phyloP scores from a whole-genome alignment of 2,113 vertebrate genomes.

The Aplodontia rufa region DNA sequence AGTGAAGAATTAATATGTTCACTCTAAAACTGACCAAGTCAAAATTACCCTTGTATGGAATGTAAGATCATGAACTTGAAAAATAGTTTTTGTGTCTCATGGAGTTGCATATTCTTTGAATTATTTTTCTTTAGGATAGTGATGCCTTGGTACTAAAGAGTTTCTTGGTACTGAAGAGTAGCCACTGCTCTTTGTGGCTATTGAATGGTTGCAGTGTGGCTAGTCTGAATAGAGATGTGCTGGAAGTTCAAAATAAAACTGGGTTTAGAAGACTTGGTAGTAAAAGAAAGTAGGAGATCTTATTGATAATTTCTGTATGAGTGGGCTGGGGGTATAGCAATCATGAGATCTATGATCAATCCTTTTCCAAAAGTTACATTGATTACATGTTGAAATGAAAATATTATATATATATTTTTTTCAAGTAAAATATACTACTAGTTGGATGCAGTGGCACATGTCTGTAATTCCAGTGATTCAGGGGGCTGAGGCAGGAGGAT shows the following conservation, averaged over 20 bases:
- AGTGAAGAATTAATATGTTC: neutral
- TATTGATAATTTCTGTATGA: neutral
- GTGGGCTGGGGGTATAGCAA: neutral
- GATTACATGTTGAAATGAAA: neutral
- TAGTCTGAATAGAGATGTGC: neutral
- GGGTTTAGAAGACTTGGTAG: constrained; percentile 1
- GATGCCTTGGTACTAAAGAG: neutral
- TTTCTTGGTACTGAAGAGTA: neutral
- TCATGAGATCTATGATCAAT: neutral
- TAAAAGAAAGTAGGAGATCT: neutral
- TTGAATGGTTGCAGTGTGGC: neutral
- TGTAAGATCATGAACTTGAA: neutral
- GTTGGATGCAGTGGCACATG: neutral
- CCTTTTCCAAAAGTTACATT: neutral
- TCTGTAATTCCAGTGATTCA: neutral
- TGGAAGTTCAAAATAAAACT: neutral
- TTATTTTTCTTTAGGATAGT: neutral
- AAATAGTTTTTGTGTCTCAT: neutral
- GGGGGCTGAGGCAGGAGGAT: neutral
- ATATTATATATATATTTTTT: neutral
- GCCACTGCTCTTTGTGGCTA: neutral
- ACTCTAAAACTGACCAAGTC: neutral
- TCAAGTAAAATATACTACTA: neutral
- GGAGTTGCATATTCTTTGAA: neutral
- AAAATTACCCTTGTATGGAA: neutral